These are phyloP conservation scores for Euplexia lucipara DNA, from an alignment of 2,888 invertebrate species.

Conservation along the genomic window DNA sequence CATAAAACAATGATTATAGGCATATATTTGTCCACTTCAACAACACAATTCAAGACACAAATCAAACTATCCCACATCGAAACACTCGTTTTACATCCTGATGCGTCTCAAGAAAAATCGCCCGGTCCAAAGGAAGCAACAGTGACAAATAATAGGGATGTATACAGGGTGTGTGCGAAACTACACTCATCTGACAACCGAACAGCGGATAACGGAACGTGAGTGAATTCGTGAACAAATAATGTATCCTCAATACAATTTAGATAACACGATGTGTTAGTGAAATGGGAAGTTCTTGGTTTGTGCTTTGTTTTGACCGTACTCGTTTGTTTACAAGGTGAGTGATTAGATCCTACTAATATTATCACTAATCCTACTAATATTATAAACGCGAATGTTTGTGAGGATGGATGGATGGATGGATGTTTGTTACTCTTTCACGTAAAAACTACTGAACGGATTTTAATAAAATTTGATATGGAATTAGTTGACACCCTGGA, in stretches of 20 bases:
- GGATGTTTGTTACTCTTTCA: too few species aligned
- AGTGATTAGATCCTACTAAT: not conserved
- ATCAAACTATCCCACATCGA: constrained; percentile 34
- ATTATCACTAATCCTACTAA: too few species aligned
- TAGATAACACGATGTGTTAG: constrained; percentile 32
- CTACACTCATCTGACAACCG: constrained; percentile 58
- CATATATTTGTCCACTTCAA: not conserved
- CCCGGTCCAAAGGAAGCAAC: constrained; percentile 47
- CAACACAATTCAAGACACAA: constrained; percentile 22
- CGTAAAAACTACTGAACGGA: too few species aligned
- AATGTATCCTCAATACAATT: constrained; percentile 45
- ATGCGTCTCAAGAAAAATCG: constrained; percentile 63
- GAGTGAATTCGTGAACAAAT: constrained; percentile 56
- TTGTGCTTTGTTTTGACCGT: constrained; percentile 2
- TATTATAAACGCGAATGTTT: too few species aligned
- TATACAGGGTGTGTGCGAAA: constrained; percentile 35
- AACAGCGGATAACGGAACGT: constrained; percentile 50
- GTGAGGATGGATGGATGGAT: too few species aligned
- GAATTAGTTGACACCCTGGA: too few species aligned
- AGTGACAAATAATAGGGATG: constrained; percentile 66
- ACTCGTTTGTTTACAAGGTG: not conserved
- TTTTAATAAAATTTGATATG: too few species aligned
- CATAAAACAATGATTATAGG: too few species aligned
- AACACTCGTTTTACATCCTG: constrained; percentile 18
- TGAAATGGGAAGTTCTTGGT: constrained; percentile 5